phyloP scores from a whole-genome alignment of 2,888 invertebrate genomes.

The Perdita meconis region DNA sequence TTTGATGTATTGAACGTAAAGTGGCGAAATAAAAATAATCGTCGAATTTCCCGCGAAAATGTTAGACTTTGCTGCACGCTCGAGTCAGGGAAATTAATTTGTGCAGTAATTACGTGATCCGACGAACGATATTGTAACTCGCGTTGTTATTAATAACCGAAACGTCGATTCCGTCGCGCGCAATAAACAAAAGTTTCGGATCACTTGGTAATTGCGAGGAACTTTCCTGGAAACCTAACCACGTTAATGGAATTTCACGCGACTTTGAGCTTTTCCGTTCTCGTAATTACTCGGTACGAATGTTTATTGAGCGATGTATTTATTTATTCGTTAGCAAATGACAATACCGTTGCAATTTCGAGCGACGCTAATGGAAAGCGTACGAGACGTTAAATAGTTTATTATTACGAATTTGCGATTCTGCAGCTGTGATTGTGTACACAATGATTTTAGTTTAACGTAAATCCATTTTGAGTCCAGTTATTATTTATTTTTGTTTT shows the following conservation, averaged over 20 bases:
- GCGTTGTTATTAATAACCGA: constrained; percentile 36
- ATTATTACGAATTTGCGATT: too few relatives aligned
- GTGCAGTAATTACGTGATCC: neutral
- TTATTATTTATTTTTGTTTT: too few relatives aligned
- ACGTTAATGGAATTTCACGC: constrained; percentile 37
- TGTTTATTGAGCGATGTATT: too few relatives aligned
- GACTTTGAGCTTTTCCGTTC: neutral
- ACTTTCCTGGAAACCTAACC: constrained; percentile 20
- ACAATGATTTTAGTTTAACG: too few relatives aligned
- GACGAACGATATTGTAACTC: neutral
- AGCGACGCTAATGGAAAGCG: too few relatives aligned
- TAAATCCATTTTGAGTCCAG: too few relatives aligned
- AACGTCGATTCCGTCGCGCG: constrained; percentile 31
- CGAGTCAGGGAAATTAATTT: neutral
- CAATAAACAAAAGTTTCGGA: constrained; percentile 37
- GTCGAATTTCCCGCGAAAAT: neutral
- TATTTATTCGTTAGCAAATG: too few relatives aligned
- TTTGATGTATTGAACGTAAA: neutral
- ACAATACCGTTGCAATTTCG: too few relatives aligned
- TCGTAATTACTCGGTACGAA: neutral
- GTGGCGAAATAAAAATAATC: constrained; percentile 15
- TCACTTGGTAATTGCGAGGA: constrained; percentile 36
- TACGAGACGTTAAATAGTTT: too few relatives aligned
- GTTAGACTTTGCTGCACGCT: neutral
- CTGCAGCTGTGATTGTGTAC: too few relatives aligned